Percentiles rank a stretch among this genome's conserved stretches.
These are phyloP conservation scores for Urocitellus parryii DNA, from an alignment of 2,113 vertebrate species.

Conservation along the genomic window DNA sequence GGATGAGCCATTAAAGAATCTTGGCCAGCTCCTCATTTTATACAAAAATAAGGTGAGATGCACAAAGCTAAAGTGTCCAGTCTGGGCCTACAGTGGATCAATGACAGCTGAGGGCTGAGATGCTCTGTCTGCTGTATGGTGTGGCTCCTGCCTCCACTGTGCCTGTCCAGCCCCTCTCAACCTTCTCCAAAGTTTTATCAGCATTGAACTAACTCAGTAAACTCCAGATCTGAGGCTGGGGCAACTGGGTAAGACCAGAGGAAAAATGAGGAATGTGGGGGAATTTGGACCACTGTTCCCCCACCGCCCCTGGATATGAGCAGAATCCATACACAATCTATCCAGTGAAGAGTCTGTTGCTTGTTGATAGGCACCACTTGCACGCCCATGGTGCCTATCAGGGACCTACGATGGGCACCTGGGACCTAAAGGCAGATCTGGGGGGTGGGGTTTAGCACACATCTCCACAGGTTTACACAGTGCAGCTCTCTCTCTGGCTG, in stretches of 20 bases:
- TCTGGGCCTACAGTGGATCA: background rate
- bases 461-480: background rate
- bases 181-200: background rate
- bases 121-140: fast-evolving
- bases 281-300: background rate
- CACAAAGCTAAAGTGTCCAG: background rate
- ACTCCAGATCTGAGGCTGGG: background rate
- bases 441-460: background rate
- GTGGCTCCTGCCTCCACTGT: fast-evolving
- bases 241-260: background rate
- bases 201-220: background rate
- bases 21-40: background rate
- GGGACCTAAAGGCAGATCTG: background rate
- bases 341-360: background rate
- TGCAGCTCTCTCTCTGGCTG: fast-evolving
- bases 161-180: background rate
- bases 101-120: background rate
- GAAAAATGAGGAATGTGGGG: background rate
- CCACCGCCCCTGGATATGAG: background rate
- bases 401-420: background rate
- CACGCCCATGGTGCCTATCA: background rate
- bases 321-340: background rate
- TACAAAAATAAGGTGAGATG: background rate
- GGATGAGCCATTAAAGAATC: background rate
- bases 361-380: background rate